Evolutionary conservation across 2,113 vertebrate species (phyloP), one percentile per base, ranked within the genome.

Genomic region (Pelecanoides urinatrix): DNA sequence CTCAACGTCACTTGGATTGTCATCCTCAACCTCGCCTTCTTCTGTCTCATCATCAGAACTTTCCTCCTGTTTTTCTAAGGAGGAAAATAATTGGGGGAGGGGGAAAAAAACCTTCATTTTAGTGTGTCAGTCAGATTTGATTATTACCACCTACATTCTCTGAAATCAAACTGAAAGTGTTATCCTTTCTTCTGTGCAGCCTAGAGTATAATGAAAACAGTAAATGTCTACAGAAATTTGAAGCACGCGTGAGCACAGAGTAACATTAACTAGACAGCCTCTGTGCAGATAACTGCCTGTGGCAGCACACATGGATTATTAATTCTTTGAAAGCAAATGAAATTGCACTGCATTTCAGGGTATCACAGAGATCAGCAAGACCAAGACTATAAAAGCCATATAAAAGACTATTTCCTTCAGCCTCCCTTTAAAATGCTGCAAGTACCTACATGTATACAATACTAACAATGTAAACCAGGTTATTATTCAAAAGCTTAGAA

Each of bases 41-140:
- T 98, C 98, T 29, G 98, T 98, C 27, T 99, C 99, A 5, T 98
- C 98, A 26, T 99, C 99, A 17, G 99, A 99, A 58, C 98, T 98
- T 76, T 98, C 98, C 62, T 98, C 98, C 76, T 97, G 97, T 86
- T 98, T 98, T 78, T 98, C 98, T 98, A 86, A 79, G 95, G 82
- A 49, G 26, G 67, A 96, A 96, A 92, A 95, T 29, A 88, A 86
- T 82, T 22, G 62, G 50, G 21, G 45, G 45, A n/a, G 7, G 23
- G 53, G 61, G 3, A 15, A 45, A 76, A 44, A 5, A 79, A 49
- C 30, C 62, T 91, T 26, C 16, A 49, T 87, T 91, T 95, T 91
- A 96, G 68, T 61, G 70, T 27, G 30, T 65, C 62, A 16, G 56
- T 44, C 70, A 77, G 44, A 7, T 83, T 59, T 42, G 26, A 29